phyloP scores from a whole-genome alignment of 64 coral and sea anemone genomes.

The Montipora sp. region DNA sequence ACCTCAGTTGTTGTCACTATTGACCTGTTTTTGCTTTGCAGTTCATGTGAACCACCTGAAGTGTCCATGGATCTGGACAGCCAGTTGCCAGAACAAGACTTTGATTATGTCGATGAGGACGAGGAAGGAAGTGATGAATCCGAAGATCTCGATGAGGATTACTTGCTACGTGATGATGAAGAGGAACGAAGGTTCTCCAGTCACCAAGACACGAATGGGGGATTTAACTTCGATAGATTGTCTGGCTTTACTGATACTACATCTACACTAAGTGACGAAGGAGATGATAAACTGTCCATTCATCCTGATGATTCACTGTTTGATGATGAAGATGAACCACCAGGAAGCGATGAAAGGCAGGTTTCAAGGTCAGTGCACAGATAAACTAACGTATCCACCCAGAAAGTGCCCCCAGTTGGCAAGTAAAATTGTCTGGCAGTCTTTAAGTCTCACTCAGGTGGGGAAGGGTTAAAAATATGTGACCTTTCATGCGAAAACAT shows the following conservation, averaged over 20 bases:
- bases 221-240: background rate
- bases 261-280: background rate
- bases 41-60: background rate
- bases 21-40: background rate
- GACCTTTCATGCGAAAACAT: no score
- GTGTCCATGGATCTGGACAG: constrained; percentile 20
- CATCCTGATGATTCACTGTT: constrained; percentile 39
- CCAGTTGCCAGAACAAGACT: background rate
- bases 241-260: background rate
- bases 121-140: background rate
- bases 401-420: no score
- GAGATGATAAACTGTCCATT: constrained; percentile 29
- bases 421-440: no score
- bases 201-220: background rate
- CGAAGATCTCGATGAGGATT: background rate
- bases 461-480: no score
- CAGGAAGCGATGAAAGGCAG: background rate
- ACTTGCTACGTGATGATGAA: background rate
- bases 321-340: constrained; percentile 21
- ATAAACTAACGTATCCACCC: background rate
- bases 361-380: background rate
- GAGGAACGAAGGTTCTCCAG: background rate
- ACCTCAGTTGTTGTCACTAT: no score
- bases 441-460: no score
- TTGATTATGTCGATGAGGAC: background rate